Evolutionary conservation across 2,113 vertebrate genomes (phyloP), one percentile per base, ranked within the genome.

Genomic region (Ochotona curzoniae): DNA sequence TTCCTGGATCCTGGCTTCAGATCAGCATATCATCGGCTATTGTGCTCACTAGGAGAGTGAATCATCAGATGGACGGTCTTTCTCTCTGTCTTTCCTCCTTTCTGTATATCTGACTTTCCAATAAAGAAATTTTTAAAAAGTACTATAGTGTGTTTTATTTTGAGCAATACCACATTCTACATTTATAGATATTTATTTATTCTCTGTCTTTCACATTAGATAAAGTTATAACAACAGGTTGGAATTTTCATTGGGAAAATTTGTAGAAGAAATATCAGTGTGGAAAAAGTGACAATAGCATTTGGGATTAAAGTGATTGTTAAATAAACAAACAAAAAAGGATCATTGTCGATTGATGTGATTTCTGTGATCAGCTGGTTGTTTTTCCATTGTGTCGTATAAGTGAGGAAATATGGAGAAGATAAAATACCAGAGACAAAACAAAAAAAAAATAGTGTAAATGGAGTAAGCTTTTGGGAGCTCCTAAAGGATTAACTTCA

Each of bases 121-220:
- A 44, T 44, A 44, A n/a, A n/a, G n/a, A n/a, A n/a, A n/a, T n/a
- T n/a, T n/a, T n/a, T n/a, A n/a, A n/a, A 81, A 86, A 78, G 25
- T 23, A 54, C 30, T 70, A 21, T 76, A 94, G 47, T 75, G 38
- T 47, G 13, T 71, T 78, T 91, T 83, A 21, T 82, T 91, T 93
- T 92, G 49, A 91, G 17, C 14, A 74, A 47, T 69, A 8, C 7
- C 38, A 4, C 30, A 81, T 70, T 61, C 7, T 92, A 87, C 81
- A 15, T 87, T 80, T 64, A 79, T 10, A 85, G 26, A 5, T 85
- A 78, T 92, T 83, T 85, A 78, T 92, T 83, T 86, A 44, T 71
- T 93, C 57, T 61, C 2, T n/a, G 13, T 5, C 32, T 38, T 92
- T 81, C n/a, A 66, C 26, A 69, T 90, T 85, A 94, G 71, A 60